Evolutionary conservation across 2,888 invertebrate species (phyloP), one percentile per base, ranked within the genome.

Genomic region (Hedya salicella): DNA sequence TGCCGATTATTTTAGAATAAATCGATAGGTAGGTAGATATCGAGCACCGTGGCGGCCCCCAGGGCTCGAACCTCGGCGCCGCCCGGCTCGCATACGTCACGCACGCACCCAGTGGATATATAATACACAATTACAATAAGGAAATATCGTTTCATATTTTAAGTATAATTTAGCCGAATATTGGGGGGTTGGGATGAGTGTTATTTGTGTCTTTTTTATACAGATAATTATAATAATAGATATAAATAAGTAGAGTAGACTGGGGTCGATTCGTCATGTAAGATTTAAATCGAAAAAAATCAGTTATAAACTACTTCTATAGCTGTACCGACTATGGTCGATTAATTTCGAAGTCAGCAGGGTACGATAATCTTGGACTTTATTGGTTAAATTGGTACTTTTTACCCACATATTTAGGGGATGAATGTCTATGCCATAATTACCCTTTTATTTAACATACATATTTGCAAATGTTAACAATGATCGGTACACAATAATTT

Each of bases 91-190:
- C 57, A 57, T 57, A 57, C 57, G 4, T 57, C 57, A n/a, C 57
- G 44, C 57, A 32, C 19, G 2, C 42, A 46, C 44, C 39, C 16
- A n/a, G 9, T 44, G 57, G 19, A 46, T 32, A 57, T 57, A 57
- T 57, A 57, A 57, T 57, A 57, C 40, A 57, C 57, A 57, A 57
- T 48, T 32, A 57, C 40, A 57, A 57, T 46, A 57, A 0, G 21
- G 6, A 53, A 13, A 16, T 57, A 19, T 57, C 30, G 25, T 42
- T 6, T 13, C 8, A 30, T 9, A 56, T 30, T 56, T 44, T 57
- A 46, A 57, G 32, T 57, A 46, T 0, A 32, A 46, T 16, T 54
- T n/a, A 57, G 42, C 42, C 5, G 16, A 21, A 40, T 54, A 40
- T 40, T 21, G 21, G 13, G 32, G 44, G 19, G n/a, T 30, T 30